A percentile compares a stretch with the other conserved stretches of the same genome.
Conservation (phyloP, 2,797 vertebrate genomes). For the Myiothlypis coronata region DNA sequence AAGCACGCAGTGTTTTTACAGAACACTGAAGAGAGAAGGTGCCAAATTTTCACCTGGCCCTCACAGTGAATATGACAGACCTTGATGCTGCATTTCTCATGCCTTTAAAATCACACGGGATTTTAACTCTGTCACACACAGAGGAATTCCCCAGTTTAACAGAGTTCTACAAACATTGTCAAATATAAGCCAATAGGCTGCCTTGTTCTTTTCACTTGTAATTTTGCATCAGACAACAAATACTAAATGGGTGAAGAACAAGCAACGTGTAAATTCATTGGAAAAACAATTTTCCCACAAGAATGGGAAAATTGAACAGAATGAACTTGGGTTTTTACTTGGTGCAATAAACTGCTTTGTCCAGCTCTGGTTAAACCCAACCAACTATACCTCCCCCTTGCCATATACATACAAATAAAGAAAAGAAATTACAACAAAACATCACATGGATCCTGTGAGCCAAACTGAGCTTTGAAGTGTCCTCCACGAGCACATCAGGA, state of each 20-base stretch:
- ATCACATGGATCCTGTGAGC: not conserved
- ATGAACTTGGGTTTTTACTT: not conserved
- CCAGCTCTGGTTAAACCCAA: not conserved
- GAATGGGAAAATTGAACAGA: not conserved
- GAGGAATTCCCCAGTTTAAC: not conserved
- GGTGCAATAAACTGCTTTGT: not conserved
- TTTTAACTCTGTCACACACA: not conserved
- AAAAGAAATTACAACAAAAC: not conserved
- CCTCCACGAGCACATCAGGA: rapidly evolving
- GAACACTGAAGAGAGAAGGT: not conserved
- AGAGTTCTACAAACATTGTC: not conserved
- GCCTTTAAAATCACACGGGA: not conserved
- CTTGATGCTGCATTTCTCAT: not conserved
- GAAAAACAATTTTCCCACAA: not conserved
- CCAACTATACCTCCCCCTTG: not conserved
- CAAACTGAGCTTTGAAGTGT: not conserved
- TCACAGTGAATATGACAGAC: not conserved
- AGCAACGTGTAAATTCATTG: not conserved
- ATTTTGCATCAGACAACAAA: not conserved
- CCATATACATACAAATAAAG: not conserved
- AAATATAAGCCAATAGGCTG: not conserved
- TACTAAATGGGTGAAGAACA: not conserved
- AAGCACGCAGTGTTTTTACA: not conserved
- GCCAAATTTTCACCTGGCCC: not conserved
- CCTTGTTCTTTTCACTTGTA: not conserved